A percentile compares a stretch with the other conserved stretches of the same genome.
Conservation (phyloP, 2,797 vertebrate genomes). For the Epinephelus malabaricus region DNA sequence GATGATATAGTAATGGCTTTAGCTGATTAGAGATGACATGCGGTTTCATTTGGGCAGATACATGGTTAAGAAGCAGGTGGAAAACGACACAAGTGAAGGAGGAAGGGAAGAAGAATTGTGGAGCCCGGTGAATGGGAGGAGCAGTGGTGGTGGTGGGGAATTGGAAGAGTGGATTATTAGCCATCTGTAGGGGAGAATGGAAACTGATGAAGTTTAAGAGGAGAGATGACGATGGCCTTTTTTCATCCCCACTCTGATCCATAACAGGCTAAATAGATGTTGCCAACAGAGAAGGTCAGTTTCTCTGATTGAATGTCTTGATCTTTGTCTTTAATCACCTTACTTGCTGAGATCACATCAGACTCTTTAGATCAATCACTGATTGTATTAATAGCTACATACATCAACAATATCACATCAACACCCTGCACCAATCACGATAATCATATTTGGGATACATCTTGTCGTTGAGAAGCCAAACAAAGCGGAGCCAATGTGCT, state of each 20-base stretch:
- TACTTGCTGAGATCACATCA: slow-evolving; percentile 57
- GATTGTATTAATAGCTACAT: slow-evolving; percentile 59
- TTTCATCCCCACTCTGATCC: slow-evolving; percentile 51
- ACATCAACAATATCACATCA: slow-evolving; percentile 57
- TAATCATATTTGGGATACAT: slow-evolving; percentile 52
- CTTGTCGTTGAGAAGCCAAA: slow-evolving; percentile 29
- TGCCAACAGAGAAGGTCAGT: slow-evolving; percentile 69
- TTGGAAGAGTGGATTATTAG: slow-evolving; percentile 35
- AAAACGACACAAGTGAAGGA: not conserved
- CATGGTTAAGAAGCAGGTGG: slow-evolving; percentile 5
- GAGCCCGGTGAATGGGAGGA: not conserved
- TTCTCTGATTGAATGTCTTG: slow-evolving; percentile 54
- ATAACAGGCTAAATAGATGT: slow-evolving; percentile 57
- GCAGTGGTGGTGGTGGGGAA: not conserved
- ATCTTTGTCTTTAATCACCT: slow-evolving; percentile 67
- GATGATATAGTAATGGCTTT: slow-evolving; percentile 52
- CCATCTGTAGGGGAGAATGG: slow-evolving; percentile 30
- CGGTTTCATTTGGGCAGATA: slow-evolving; percentile 21
- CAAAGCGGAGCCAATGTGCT: slow-evolving; percentile 13
- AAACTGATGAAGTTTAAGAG: slow-evolving; percentile 55
- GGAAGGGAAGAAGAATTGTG: not conserved
- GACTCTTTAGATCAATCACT: slow-evolving; percentile 56
- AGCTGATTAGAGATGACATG: slow-evolving; percentile 60
- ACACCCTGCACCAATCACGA: slow-evolving; percentile 56
- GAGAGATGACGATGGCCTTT: slow-evolving; percentile 46